Percentiles rank a stretch among this genome's conserved stretches.
phyloP scores from a whole-genome alignment of 2,888 invertebrate genomes.

The Tricholauxania praeusta region DNA sequence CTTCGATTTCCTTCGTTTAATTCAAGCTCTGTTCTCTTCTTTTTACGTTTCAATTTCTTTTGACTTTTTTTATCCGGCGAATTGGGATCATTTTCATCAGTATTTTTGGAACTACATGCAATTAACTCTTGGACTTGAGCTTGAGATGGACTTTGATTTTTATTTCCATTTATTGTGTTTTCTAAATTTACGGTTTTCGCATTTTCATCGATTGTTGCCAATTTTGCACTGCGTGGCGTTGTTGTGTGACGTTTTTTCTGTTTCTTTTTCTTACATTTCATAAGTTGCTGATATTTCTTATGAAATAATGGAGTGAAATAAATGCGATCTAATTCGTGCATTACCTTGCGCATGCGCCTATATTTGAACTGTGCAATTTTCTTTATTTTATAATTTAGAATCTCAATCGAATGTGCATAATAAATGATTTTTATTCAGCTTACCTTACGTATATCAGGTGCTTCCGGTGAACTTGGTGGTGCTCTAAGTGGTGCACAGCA shows the following conservation, averaged over 20 bases:
- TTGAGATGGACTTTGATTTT: slow-evolving; percentile 1
- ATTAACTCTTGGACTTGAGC: background rate
- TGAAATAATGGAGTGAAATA: slow-evolving; percentile 61
- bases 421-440: slow-evolving; percentile 38
- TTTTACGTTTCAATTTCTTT: slow-evolving; percentile 13
- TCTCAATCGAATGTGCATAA: background rate
- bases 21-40: slow-evolving; percentile 4
- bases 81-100: background rate
- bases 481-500: slow-evolving; percentile 70
- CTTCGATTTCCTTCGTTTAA: slow-evolving; percentile 16
- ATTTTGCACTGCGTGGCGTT: background rate
- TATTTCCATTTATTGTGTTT: background rate
- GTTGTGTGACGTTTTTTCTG: slow-evolving; percentile 8
- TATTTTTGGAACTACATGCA: background rate
- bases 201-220: background rate
- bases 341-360: slow-evolving; percentile 59
- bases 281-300: slow-evolving; percentile 42
- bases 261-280: slow-evolving; percentile 37
- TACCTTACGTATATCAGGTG: slow-evolving; percentile 64
- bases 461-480: slow-evolving; percentile 80
- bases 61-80: background rate
- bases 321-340: slow-evolving; percentile 61
- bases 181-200: background rate
- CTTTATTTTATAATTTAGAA: background rate
- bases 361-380: slow-evolving; percentile 54